A percentile compares a stretch with the other conserved stretches of the same genome.
These are phyloP conservation scores for Heteromurus nitidus DNA, from an alignment of 2,888 invertebrate species.

Conservation along the genomic window DNA sequence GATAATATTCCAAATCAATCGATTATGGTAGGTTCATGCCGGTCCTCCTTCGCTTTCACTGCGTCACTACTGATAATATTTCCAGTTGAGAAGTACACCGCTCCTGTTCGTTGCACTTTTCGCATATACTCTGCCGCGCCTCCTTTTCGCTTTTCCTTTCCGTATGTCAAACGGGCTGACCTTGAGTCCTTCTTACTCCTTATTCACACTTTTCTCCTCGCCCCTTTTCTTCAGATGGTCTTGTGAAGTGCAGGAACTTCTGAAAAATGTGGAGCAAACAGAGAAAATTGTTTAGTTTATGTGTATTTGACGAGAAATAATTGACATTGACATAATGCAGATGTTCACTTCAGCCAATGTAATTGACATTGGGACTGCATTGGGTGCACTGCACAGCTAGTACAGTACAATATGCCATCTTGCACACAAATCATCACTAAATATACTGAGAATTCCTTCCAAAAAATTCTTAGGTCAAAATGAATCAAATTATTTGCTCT, in stretches of 20 bases:
- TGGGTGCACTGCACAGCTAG: too few relatives aligned
- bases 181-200: not conserved
- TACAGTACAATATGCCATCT: too few relatives aligned
- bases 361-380: too few relatives aligned
- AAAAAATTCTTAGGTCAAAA: too few relatives aligned
- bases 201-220: not conserved
- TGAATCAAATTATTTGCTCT: too few relatives aligned
- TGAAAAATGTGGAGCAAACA: not conserved
- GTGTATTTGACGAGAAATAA: not conserved
- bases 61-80: not conserved
- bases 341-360: too few relatives aligned
- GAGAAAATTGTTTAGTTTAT: not conserved
- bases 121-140: too few relatives aligned
- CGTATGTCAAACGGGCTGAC: not conserved
- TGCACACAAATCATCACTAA: too few relatives aligned
- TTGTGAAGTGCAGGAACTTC: not conserved
- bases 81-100: not conserved
- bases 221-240: not conserved
- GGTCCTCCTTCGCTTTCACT: not conserved
- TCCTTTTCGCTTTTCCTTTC: not conserved
- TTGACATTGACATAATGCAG: conserved; percentile 7
- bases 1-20: conserved; percentile 22
- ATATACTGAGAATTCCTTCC: too few relatives aligned
- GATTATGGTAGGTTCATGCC: not conserved
- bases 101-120: not conserved